A percentile compares a stretch with the other conserved stretches of the same genome.
Evolutionary conservation across 2,888 invertebrate genomes (phyloP).

Genomic region (Nemapogon koenigi): DNA sequence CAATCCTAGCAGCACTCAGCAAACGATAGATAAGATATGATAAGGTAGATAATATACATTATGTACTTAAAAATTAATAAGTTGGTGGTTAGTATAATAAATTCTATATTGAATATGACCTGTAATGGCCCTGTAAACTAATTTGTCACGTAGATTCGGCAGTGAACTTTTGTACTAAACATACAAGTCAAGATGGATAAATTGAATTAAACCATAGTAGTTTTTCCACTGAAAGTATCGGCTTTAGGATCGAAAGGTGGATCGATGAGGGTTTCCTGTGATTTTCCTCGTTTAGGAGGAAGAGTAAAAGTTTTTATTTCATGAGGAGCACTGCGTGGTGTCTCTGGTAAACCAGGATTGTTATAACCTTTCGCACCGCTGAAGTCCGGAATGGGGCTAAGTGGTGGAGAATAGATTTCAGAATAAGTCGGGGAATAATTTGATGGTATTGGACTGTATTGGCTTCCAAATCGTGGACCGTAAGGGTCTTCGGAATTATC

Average conservation of each 20-base stretch:
- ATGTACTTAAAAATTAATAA: too few species aligned
- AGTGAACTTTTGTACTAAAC: background rate
- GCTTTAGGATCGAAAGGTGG: constrained; percentile 28
- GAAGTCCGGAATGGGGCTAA: constrained; percentile 46
- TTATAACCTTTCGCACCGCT: constrained; percentile 45
- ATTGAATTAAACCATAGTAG: constrained; percentile 51
- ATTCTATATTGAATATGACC: too few species aligned
- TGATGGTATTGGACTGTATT: constrained; percentile 52
- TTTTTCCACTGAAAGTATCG: constrained; percentile 47
- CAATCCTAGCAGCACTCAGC: too few species aligned
- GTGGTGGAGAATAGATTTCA: constrained; percentile 57
- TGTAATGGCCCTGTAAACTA: background rate
- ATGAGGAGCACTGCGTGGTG: constrained; percentile 47
- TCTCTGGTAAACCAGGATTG: constrained; percentile 34
- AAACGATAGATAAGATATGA: too few species aligned
- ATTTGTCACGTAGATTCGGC: background rate
- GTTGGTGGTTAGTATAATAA: too few species aligned
- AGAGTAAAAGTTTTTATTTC: constrained; percentile 51
- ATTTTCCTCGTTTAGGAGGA: constrained; percentile 46
- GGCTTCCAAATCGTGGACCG: constrained; percentile 38
- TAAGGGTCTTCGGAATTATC: constrained; percentile 52
- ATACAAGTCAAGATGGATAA: background rate
- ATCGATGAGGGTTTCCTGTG: constrained; percentile 50
- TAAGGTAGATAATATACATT: too few species aligned
- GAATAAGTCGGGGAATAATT: constrained; percentile 56